Evolutionary conservation across 2,888 invertebrate genomes (phyloP).

Genomic region (Drosophila imparisetae): DNA sequence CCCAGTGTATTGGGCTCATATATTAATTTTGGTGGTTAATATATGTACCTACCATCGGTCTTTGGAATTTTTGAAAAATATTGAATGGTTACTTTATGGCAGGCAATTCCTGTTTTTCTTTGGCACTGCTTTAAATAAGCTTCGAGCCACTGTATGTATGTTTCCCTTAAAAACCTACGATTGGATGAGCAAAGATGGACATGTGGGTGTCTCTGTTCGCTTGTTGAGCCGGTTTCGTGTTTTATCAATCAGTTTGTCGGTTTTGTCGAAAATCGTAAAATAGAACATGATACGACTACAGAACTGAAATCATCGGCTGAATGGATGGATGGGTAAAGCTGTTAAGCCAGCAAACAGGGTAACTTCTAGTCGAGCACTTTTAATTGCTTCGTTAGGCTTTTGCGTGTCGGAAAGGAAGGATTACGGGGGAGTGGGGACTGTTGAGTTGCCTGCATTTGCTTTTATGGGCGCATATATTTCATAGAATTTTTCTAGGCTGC

Average conservation of each 20-base stretch:
- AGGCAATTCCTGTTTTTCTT: too few relatives aligned
- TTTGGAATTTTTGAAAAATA: too few relatives aligned
- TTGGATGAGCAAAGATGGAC: neutral
- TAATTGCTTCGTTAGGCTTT: too few relatives aligned
- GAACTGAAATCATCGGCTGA: neutral
- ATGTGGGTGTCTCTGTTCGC: neutral
- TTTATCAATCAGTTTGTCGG: too few relatives aligned
- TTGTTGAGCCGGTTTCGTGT: too few relatives aligned
- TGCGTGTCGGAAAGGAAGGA: neutral
- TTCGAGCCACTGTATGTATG: too few relatives aligned
- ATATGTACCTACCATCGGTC: too few relatives aligned
- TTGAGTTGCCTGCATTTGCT: neutral
- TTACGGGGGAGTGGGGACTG: neutral
- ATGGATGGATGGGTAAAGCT: neutral
- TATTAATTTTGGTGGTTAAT: too few relatives aligned
- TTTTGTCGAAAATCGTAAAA: neutral
- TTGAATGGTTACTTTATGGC: too few relatives aligned
- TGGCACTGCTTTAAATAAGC: too few relatives aligned
- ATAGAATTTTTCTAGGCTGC: constrained; percentile 28
- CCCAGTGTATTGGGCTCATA: too few relatives aligned
- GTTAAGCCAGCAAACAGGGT: too few relatives aligned
- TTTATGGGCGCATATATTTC: constrained; percentile 34
- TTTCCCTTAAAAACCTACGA: rapidly evolving
- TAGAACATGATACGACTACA: neutral
- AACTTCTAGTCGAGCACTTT: neutral